phyloP scores from a whole-genome alignment of 1,140 invertebrate species.

The Drosophila seguyi region DNA sequence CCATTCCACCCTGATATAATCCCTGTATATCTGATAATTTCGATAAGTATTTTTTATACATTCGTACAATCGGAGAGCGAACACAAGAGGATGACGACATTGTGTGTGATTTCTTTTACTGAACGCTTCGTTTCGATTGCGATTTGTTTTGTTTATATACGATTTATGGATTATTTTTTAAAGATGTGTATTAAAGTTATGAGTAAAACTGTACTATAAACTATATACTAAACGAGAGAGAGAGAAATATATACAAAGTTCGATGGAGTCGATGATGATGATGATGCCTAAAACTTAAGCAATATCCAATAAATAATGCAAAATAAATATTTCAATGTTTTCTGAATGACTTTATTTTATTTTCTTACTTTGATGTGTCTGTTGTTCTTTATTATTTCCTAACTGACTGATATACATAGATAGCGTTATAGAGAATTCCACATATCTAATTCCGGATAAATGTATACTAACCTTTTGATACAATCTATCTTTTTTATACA shows the following conservation, averaged over 20 bases:
- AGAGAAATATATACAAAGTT: slow-evolving; percentile 56
- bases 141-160: slow-evolving; percentile 78
- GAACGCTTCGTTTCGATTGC: slow-evolving; percentile 71
- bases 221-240: slow-evolving; percentile 49
- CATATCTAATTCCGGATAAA: slow-evolving; percentile 25
- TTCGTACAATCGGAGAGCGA: slow-evolving; percentile 49
- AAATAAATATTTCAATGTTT: slow-evolving; percentile 71
- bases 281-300: slow-evolving; percentile 69
- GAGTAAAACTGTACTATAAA: slow-evolving; percentile 71
- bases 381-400: slow-evolving; percentile 12
- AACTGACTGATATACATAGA: slow-evolving; percentile 28
- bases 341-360: slow-evolving; percentile 43
- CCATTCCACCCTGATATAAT: slow-evolving; percentile 13
- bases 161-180: slow-evolving; percentile 75
- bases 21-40: slow-evolving; percentile 56
- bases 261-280: slow-evolving; percentile 54
- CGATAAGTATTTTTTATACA: slow-evolving; percentile 75
- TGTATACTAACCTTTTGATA: slow-evolving; percentile 51
- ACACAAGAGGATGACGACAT: slow-evolving; percentile 19
- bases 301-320: slow-evolving; percentile 70
- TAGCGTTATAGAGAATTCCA: slow-evolving; percentile 42
- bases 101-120: slow-evolving; percentile 75
- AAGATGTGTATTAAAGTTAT: slow-evolving; percentile 82
- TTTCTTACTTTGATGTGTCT: slow-evolving; percentile 29
- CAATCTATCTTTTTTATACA: slow-evolving; percentile 48